These are phyloP conservation scores for Colaptes auratus DNA, from an alignment of 2,113 vertebrate genomes.

Conservation along the genomic window DNA sequence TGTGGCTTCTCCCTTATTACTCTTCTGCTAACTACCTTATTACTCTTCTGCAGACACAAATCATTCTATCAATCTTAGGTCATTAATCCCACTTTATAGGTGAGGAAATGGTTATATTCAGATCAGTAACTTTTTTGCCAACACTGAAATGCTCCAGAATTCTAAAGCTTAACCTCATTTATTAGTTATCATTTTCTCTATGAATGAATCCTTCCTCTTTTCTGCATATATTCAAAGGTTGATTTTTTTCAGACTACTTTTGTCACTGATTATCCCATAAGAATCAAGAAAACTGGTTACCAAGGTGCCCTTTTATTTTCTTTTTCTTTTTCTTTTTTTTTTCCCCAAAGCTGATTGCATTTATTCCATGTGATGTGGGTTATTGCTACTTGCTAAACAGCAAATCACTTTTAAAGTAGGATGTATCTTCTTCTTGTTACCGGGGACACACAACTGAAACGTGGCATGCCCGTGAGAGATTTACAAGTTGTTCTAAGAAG, in stretches of 20 bases:
- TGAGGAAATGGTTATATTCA: neutral
- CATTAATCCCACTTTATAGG: neutral
- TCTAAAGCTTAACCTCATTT: neutral
- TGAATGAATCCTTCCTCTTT: neutral
- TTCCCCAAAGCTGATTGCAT: neutral
- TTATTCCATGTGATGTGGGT: neutral
- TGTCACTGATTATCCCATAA: neutral
- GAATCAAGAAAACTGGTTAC: neutral
- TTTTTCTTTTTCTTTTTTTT: too few relatives aligned
- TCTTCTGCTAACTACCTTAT: too few relatives aligned
- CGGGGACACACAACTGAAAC: neutral
- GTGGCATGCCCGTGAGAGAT: neutral
- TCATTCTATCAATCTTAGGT: neutral
- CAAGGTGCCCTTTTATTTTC: neutral
- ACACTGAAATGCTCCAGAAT: neutral
- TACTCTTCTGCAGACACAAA: neutral
- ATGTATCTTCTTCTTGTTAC: neutral
- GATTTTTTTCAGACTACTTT: neutral
- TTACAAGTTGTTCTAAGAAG: neutral
- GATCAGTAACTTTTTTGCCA: neutral
- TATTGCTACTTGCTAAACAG: neutral
- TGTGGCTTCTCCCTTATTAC: neutral
- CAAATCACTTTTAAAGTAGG: neutral
- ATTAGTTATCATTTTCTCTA: neutral
- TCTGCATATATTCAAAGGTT: fast-evolving